Conservation (phyloP, 2,888 invertebrate genomes). For the Boloria selene region DNA sequence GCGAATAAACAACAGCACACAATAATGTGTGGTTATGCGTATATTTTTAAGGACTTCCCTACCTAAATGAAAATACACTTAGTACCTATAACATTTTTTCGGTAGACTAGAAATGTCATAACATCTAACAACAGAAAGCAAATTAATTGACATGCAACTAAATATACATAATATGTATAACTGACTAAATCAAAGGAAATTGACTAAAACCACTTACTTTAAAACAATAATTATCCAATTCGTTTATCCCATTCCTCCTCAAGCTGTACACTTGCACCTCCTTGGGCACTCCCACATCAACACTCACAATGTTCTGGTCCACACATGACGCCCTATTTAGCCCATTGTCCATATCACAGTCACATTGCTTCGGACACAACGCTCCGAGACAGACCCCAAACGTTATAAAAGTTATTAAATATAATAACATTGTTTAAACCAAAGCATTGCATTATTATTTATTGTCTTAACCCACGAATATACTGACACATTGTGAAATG, state of each 20-base stretch:
- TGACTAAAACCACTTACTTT: constrained; percentile 62
- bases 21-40: too few species aligned
- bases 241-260: constrained; percentile 83
- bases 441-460: constrained; percentile 38
- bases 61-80: too few species aligned
- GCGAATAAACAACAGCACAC: too few species aligned
- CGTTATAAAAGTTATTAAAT: constrained; percentile 21
- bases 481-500: constrained; percentile 39
- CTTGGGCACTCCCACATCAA: constrained; percentile 82
- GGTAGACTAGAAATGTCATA: too few species aligned
- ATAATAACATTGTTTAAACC: constrained; percentile 53
- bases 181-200: too few species aligned
- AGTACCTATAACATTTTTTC: too few species aligned
- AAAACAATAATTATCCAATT: constrained; percentile 83
- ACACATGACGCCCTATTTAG: constrained; percentile 79
- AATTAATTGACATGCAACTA: too few species aligned
- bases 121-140: too few species aligned
- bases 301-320: constrained; percentile 81
- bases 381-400: constrained; percentile 43
- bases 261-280: constrained; percentile 83
- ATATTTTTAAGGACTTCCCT: too few species aligned
- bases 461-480: constrained; percentile 22
- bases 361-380: constrained; percentile 79
- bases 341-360: constrained; percentile 77
- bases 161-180: too few species aligned